Evolutionary conservation across 2,113 vertebrate species (phyloP).

Genomic region (Cyprinodon variegatus): DNA sequence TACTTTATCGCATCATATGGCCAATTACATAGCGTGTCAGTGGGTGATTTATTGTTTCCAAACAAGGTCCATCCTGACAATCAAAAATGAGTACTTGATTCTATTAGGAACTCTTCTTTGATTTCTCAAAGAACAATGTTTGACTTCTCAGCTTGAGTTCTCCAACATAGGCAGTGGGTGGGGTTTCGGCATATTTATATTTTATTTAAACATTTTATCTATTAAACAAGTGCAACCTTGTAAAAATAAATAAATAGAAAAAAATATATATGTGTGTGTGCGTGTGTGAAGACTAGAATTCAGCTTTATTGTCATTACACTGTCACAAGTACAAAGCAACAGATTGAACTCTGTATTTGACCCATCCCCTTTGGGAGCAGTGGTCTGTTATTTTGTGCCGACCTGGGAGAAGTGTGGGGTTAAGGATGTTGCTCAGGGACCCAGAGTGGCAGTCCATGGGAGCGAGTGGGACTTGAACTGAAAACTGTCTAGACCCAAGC

Average conservation of each 20-base stretch:
- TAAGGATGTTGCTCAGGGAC: too few relatives aligned
- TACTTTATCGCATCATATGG: constrained; percentile 64
- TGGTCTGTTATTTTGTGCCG: too few relatives aligned
- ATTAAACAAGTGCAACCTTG: constrained; percentile 15
- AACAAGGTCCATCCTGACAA: constrained; percentile 38
- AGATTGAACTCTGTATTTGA: too few relatives aligned
- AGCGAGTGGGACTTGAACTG: too few relatives aligned
- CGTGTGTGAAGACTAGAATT: too few relatives aligned
- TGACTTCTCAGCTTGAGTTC: constrained; percentile 32
- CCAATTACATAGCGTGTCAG: constrained; percentile 71
- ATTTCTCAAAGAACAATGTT: too few relatives aligned
- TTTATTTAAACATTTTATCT: background rate
- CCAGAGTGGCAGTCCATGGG: too few relatives aligned
- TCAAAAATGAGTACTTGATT: constrained; percentile 37
- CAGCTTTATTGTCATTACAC: too few relatives aligned
- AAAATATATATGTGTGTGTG: background rate
- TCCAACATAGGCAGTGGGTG: constrained; percentile 2
- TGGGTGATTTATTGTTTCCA: constrained; percentile 67
- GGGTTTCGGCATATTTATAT: constrained; percentile 15
- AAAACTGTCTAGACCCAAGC: too few relatives aligned
- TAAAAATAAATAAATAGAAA: constrained; percentile 4
- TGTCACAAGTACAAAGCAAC: too few relatives aligned
- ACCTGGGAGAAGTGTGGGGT: too few relatives aligned
- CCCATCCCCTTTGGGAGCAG: too few relatives aligned
- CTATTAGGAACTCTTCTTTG: constrained; percentile 34